These are phyloP conservation scores for Microplitis mediator DNA, from an alignment of 1,140 invertebrate species.

Conservation along the genomic window DNA sequence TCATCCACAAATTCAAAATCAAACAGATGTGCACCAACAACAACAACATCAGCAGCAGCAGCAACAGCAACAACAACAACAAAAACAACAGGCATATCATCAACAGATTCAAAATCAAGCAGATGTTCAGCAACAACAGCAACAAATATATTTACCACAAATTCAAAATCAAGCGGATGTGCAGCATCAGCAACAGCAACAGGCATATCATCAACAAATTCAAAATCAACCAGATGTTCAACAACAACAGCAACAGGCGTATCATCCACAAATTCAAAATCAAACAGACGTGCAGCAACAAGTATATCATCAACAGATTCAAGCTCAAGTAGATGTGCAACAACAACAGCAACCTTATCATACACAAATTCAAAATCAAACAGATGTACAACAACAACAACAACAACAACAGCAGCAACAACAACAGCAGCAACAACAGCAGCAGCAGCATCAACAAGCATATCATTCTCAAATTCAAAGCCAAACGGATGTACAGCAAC, in stretches of 20 bases:
- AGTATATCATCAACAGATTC: conserved; percentile 10
- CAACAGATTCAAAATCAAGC: conserved; percentile 9
- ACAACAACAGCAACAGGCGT: too few species aligned
- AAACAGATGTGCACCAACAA: too few species aligned
- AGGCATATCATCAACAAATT: not conserved
- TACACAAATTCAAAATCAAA: conserved; percentile 35
- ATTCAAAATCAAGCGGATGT: not conserved
- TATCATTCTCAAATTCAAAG: conserved; percentile 39
- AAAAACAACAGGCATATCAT: not conserved
- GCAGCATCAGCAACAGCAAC: not conserved
- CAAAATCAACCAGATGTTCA: not conserved
- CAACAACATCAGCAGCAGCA: too few species aligned
- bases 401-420: conserved; percentile 14
- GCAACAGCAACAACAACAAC: not conserved
- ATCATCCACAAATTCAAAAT: not conserved
- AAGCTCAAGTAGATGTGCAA: not conserved
- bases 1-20: too few species aligned
- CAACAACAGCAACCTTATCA: conserved; percentile 43
- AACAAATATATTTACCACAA: not conserved
- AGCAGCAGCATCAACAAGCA: conserved; percentile 13
- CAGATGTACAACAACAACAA: conserved; percentile 23
- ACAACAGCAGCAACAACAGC: not conserved
- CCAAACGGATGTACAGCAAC: conserved; percentile 9
- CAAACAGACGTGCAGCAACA: not conserved
- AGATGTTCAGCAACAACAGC: conserved; percentile 17